A percentile compares a stretch with the other conserved stretches of the same genome.
These are phyloP conservation scores for Heteromurus nitidus DNA, from an alignment of 2,888 invertebrate species.

Conservation along the genomic window DNA sequence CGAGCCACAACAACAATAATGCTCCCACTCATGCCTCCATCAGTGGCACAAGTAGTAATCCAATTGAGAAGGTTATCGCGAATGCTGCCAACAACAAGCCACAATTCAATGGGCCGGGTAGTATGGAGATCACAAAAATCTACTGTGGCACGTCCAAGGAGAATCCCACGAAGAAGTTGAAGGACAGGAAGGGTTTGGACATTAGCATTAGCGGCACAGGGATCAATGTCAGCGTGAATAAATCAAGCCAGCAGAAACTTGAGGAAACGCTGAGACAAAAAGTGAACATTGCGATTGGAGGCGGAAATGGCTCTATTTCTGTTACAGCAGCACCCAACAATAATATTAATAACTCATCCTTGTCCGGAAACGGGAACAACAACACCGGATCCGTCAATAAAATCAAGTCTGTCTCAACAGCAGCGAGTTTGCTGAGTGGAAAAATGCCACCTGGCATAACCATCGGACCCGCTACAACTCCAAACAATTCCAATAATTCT, in stretches of 20 bases:
- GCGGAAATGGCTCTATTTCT: constrained; percentile 59
- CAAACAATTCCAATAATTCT: constrained; percentile 21
- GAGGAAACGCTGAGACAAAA: constrained; percentile 69
- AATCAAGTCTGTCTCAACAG: constrained; percentile 57
- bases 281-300: constrained; percentile 61
- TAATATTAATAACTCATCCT: constrained; percentile 11
- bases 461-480: constrained; percentile 65
- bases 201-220: constrained; percentile 71
- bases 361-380: constrained; percentile 1
- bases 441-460: constrained; percentile 72
- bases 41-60: constrained; percentile 61
- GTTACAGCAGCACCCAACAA: constrained; percentile 51
- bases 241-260: constrained; percentile 59
- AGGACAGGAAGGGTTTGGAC: constrained; percentile 73
- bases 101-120: constrained; percentile 73
- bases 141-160: constrained; percentile 64
- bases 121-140: constrained; percentile 74
- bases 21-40: constrained; percentile 31
- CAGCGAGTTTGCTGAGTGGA: constrained; percentile 66
- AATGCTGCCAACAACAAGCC: constrained; percentile 68
- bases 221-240: constrained; percentile 65
- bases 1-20: constrained; percentile 1
- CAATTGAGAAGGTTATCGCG: constrained; percentile 69
- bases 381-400: constrained; percentile 36
- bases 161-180: constrained; percentile 71